A percentile compares a stretch with the other conserved stretches of the same genome.
These are phyloP conservation scores for Hippocampus kuda DNA, from an alignment of 2,797 vertebrate species.

Conservation along the genomic window DNA sequence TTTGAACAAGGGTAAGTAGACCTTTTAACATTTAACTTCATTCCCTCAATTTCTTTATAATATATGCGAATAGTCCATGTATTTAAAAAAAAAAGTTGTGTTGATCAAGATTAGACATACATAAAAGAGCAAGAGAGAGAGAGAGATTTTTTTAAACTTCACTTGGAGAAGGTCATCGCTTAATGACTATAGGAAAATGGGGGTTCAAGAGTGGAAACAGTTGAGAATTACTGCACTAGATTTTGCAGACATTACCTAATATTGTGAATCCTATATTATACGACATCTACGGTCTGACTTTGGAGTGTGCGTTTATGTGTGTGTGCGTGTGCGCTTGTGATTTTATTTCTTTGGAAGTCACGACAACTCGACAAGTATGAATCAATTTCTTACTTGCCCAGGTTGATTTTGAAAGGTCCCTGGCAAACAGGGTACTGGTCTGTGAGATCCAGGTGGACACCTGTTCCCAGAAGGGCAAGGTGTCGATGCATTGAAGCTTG, in stretches of 20 bases:
- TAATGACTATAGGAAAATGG: too few relatives aligned
- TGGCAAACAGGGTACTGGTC: slow-evolving; percentile 62
- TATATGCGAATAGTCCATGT: too few relatives aligned
- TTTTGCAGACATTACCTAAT: not conserved
- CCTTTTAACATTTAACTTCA: too few relatives aligned
- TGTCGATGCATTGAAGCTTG: slow-evolving; percentile 35
- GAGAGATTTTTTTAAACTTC: not conserved
- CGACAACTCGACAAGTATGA: not conserved
- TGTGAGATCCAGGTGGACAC: slow-evolving; percentile 74
- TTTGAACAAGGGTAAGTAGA: too few relatives aligned
- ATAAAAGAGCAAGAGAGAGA: not conserved
- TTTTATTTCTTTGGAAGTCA: not conserved
- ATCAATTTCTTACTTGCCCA: slow-evolving; percentile 62
- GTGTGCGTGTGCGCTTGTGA: too few relatives aligned
- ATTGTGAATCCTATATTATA: not conserved
- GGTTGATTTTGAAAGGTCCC: slow-evolving; percentile 77
- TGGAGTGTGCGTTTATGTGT: not conserved
- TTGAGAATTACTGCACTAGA: not conserved
- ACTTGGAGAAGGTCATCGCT: too few relatives aligned
- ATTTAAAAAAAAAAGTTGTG: too few relatives aligned
- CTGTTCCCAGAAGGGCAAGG: slow-evolving; percentile 73
- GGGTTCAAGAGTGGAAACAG: too few relatives aligned
- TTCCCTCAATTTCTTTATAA: too few relatives aligned
- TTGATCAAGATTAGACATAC: too few relatives aligned
- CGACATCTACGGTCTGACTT: not conserved